Evolutionary conservation across 1,140 invertebrate genomes (phyloP), one percentile per base, ranked within the genome.

Genomic region (Samia ricini): DNA sequence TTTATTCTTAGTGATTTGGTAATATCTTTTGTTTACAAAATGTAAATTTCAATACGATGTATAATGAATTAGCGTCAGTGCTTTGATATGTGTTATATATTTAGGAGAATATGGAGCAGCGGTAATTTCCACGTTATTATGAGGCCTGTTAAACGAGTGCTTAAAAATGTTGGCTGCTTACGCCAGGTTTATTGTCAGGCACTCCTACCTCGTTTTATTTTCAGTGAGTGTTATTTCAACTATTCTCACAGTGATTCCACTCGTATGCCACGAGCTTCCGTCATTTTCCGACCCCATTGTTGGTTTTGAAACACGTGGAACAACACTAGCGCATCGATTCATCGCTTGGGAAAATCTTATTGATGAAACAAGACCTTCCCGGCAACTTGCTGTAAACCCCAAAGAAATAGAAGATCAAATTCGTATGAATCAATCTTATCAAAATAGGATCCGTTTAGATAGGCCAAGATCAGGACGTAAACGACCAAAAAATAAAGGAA

Each of bases 291-390:
- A 97, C 80, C 96, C 96, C 21, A 92, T 94, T 69, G 86, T 95
- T 84, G 97, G 97, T 8, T 98, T 98, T 91, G 96, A 98, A 88
- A 95, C 96, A n/a, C 92, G 97, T 71, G 96, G 96, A 18, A 98
- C 97, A 10, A 87, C 91, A 51, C 91, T 98, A 76, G 93, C 95
- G 18, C 92, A 96, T 77, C 92, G 96, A 56, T 85, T 96, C 60
- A 95, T 94, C 58, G 93, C 97, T 21, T 98, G 96, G 95, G 91
- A 95, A 76, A 97, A 97, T 91, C 93, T 98, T 48, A 90, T 95
- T 52, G 94, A 96, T 74, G 94, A 95, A 72, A 94, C 94, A 6
- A 92, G 92, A 75, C 92, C 93, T 51, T 94, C 93, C 51, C 94
- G 94, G 49, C 89, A 91, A 7, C 91, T 97, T 4, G 94, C 94